A percentile compares a stretch with the other conserved stretches of the same genome.
Conservation (phyloP, 2,888 invertebrate genomes). For the Anaspis maculata region DNA sequence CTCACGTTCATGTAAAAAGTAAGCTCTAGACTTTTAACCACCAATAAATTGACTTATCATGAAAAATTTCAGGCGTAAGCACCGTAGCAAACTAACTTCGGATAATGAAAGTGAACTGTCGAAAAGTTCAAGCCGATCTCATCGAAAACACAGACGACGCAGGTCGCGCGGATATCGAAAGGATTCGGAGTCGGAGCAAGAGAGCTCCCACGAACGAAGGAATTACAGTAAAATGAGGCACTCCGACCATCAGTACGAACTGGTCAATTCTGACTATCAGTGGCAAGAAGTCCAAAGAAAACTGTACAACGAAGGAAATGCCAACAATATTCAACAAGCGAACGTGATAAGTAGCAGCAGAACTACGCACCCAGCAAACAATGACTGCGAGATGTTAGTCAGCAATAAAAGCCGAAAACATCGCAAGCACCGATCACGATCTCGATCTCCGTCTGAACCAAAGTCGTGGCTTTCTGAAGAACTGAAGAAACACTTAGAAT, state of each 20-base stretch:
- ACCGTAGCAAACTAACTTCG: constrained; percentile 67
- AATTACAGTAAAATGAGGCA: constrained; percentile 19
- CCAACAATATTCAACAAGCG: constrained; percentile 58
- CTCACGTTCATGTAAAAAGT: constrained; percentile 70
- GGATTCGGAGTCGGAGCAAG: constrained; percentile 66
- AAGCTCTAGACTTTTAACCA: constrained; percentile 7
- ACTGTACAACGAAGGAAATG: constrained; percentile 51
- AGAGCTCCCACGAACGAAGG: constrained; percentile 36
- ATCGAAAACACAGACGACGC: constrained; percentile 65
- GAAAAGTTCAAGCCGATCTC: constrained; percentile 73
- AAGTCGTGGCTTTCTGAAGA: constrained; percentile 65
- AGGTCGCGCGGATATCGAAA: constrained; percentile 66
- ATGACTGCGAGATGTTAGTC: constrained; percentile 15
- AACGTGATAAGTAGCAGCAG: constrained; percentile 51
- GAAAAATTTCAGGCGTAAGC: constrained; percentile 48
- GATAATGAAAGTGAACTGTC: constrained; percentile 89
- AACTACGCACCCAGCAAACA: constrained; percentile 10
- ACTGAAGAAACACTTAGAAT: constrained; percentile 78
- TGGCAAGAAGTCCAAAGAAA: constrained; percentile 82
- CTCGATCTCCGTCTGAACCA: constrained; percentile 62
- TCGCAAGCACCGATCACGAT: constrained; percentile 39
- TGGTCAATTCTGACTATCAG: constrained; percentile 81
- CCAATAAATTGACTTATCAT: background rate
- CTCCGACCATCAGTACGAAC: constrained; percentile 47
- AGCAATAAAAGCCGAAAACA: constrained; percentile 21